Percentiles rank a stretch among this genome's conserved stretches.
These are phyloP conservation scores for Eptatretus atami DNA, from an alignment of 2,797 vertebrate species.

Conservation along the genomic window DNA sequence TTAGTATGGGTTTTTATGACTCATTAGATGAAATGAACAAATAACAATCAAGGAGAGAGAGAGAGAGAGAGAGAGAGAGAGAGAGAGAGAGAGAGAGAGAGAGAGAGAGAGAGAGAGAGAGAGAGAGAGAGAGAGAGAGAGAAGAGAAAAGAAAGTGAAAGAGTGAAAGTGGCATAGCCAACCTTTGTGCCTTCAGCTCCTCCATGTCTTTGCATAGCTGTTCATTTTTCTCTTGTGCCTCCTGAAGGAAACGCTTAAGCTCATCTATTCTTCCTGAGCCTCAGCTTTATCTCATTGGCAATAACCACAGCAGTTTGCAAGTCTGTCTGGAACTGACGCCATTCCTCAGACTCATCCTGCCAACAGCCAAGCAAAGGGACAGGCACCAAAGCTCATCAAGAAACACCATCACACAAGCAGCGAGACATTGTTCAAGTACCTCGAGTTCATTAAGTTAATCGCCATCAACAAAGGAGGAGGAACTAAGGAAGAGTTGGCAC, in stretches of 20 bases:
- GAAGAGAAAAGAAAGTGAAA: too few relatives aligned
- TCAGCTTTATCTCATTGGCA: constrained; percentile 86
- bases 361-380: background rate
- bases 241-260: constrained; percentile 44
- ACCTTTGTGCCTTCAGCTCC: constrained; percentile 77
- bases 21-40: too few relatives aligned
- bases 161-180: constrained; percentile 9
- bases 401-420: too few relatives aligned
- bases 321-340: constrained; percentile 86
- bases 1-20: too few relatives aligned
- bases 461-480: constrained; percentile 9
- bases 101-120: too few relatives aligned
- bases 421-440: too few relatives aligned
- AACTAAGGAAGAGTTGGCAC: background rate
- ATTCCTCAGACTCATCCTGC: constrained; percentile 74
- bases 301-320: constrained; percentile 81
- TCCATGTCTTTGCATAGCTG: constrained; percentile 67
- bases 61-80: too few relatives aligned
- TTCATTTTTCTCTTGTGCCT: constrained; percentile 56
- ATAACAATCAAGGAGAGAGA: too few relatives aligned
- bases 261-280: constrained; percentile 83
- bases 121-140: too few relatives aligned
- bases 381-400: too few relatives aligned
- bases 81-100: too few relatives aligned
- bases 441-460: constrained; percentile 7